Evolutionary conservation across 2,888 invertebrate species (phyloP), one percentile per base, ranked within the genome.

Genomic region (Leptothorax acervorum): DNA sequence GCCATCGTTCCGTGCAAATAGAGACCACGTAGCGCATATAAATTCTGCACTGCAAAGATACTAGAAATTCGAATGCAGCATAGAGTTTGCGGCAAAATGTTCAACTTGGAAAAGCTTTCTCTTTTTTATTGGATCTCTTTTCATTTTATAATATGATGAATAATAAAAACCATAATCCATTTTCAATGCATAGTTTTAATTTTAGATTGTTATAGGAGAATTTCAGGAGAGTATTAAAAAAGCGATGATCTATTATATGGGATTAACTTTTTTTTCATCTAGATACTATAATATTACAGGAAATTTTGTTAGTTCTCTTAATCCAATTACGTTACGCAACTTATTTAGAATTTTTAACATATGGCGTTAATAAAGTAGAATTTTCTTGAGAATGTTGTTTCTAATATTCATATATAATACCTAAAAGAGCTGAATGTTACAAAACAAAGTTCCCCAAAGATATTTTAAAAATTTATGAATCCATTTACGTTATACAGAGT

Each of bases 1-100:
- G 79, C 79, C 79, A 71, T 60, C 79, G 71, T 71, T 71, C 48
- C 31, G 79, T 71, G 71, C 79, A 71, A 71, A 81, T 71, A 71
- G 79, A 18, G 71, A 60, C 60, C 71, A 70, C 71, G 73, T 57
- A 71, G 39, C 60, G 79, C 79, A 81, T 81, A 81, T 73, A 81
- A 81, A 81, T 81, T 71, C 60, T 73, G 39, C 31, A 48, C 76
- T 53, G 79, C 79, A 60, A 81, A 81, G 71, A 79, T 79, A 57
- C 71, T 71, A 57, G 35, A 71, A 81, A 60, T 81, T 71, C 60
- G 79, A 48, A 71, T 81, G 48, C 71, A 60, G 35, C 35, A 28
- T 73, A 60, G 28, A 81, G 28, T 45, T 57, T 55, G 45, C 60
- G 18, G 35, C 35, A 48, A 79, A 70, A 57, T 71, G 73, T 55